These are phyloP conservation scores for Callaeas wilsoni DNA, from an alignment of 2,113 vertebrate genomes.

Conservation along the genomic window DNA sequence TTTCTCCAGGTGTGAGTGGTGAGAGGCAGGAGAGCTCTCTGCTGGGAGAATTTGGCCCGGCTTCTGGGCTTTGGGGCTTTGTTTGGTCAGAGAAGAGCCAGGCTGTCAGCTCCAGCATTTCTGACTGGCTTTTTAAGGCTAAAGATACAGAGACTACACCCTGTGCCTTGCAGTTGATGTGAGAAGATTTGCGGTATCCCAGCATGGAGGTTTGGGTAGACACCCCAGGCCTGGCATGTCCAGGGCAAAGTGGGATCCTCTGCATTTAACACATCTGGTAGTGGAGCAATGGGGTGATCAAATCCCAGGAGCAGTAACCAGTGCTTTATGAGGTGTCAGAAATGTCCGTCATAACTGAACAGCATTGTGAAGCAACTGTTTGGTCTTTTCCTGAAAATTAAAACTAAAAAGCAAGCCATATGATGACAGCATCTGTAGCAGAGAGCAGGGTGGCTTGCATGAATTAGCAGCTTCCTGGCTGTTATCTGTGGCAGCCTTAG, in stretches of 20 bases:
- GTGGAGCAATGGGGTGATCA: neutral
- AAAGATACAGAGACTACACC: neutral
- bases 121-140: neutral
- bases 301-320: neutral
- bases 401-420: constrained; percentile 2
- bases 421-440: constrained; percentile 25
- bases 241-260: neutral
- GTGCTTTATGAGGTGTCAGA: neutral
- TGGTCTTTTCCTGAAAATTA: neutral
- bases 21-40: neutral
- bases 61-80: neutral
- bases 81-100: neutral
- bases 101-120: neutral
- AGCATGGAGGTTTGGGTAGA: neutral
- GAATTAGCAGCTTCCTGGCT: constrained; percentile 18
- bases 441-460: neutral
- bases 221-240: neutral
- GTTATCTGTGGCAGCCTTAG: neutral
- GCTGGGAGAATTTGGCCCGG: neutral
- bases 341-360: neutral
- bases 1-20: neutral
- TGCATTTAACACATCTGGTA: neutral
- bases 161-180: neutral
- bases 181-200: neutral
- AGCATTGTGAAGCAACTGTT: neutral